Conservation (phyloP, 1,140 invertebrate species). For the Chironomus striatipennis region DNA sequence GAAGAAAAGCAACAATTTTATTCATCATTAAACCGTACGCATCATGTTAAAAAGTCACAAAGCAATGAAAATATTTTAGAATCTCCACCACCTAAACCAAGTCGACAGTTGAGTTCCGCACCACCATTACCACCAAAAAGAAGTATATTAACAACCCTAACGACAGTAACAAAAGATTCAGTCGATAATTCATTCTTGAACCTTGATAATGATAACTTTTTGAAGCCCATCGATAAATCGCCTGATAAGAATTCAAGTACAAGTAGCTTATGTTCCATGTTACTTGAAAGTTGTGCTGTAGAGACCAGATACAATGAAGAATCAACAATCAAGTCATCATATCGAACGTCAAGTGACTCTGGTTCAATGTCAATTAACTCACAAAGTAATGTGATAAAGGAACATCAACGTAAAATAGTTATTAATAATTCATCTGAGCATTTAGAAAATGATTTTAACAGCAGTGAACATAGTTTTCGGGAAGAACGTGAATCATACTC, state of each 20-base stretch:
- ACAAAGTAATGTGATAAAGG: background rate
- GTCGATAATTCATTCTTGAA: background rate
- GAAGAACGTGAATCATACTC: too few species aligned
- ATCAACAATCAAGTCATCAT: too few species aligned
- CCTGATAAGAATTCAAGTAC: constrained; percentile 13
- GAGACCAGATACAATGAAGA: too few species aligned
- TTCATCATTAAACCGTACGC: constrained; percentile 35
- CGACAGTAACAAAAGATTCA: background rate
- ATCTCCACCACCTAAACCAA: constrained; percentile 74
- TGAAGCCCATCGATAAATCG: background rate
- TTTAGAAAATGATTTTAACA: background rate
- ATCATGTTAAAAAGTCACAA: constrained; percentile 55
- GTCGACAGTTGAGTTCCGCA: background rate
- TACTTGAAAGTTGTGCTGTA: background rate
- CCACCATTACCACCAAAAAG: background rate
- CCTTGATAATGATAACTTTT: background rate
- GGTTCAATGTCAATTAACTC: background rate
- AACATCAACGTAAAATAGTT: background rate
- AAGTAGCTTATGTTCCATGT: background rate
- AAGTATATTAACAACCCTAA: background rate
- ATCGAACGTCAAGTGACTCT: too few species aligned
- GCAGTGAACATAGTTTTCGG: background rate
- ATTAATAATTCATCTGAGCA: background rate
- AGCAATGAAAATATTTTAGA: constrained; percentile 58
- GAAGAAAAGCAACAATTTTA: constrained; percentile 40